Evolutionary conservation across 2,113 vertebrate genomes (phyloP).

Genomic region (Conger conger): DNA sequence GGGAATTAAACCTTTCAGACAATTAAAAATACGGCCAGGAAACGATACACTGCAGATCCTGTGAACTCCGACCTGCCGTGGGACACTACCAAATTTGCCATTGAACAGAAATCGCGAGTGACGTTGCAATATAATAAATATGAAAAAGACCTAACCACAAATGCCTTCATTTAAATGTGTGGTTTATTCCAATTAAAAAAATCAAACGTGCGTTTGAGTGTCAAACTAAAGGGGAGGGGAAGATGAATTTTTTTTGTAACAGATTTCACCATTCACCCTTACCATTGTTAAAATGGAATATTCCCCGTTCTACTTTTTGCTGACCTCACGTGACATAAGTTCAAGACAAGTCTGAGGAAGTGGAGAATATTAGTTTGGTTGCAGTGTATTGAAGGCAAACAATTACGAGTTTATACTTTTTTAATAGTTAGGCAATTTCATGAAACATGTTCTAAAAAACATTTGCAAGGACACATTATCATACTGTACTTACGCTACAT

Average conservation of each 20-base stretch:
- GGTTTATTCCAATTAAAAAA: not conserved
- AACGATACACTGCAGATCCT: constrained; percentile 55
- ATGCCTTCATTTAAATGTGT: not conserved
- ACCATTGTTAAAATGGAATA: constrained; percentile 6
- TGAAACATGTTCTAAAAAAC: too few species aligned
- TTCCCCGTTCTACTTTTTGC: constrained; percentile 12
- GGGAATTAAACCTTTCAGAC: constrained; percentile 13
- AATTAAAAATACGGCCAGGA: constrained; percentile 50
- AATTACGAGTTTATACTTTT: not conserved
- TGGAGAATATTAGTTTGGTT: not conserved
- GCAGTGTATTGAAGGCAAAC: not conserved
- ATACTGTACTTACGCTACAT: too few species aligned
- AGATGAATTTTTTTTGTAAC: not conserved
- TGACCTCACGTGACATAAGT: not conserved
- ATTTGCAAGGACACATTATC: too few species aligned
- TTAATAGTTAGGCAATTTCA: too few species aligned
- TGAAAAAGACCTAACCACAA: not conserved
- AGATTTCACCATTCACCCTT: not conserved
- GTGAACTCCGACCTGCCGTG: constrained; percentile 43
- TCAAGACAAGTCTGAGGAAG: not conserved
- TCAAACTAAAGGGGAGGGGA: not conserved
- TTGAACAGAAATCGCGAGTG: not conserved
- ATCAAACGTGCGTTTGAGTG: not conserved
- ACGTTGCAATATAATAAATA: not conserved
- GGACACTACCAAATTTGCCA: constrained; percentile 18